phyloP scores from a whole-genome alignment of 2,888 invertebrate species.

The Andrena bucephala region DNA sequence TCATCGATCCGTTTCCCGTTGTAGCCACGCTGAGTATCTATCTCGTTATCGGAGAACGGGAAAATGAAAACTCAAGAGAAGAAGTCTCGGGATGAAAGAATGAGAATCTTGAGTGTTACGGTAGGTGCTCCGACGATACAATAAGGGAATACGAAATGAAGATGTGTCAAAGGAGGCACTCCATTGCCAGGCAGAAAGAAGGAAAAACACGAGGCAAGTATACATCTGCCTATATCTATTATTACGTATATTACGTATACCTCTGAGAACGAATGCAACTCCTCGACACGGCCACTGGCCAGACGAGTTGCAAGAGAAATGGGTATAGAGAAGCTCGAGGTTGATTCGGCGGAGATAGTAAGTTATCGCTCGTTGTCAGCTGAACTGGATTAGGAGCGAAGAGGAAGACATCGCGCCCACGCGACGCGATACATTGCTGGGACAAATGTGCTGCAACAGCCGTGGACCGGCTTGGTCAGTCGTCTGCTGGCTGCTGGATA shows the following conservation, averaged over 20 bases:
- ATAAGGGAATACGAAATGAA: constrained; percentile 60
- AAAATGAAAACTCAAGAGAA: constrained; percentile 21
- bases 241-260: constrained; percentile 12
- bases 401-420: not conserved
- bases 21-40: not conserved
- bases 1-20: not conserved
- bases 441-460: not conserved
- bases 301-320: constrained; percentile 23
- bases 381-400: constrained; percentile 1
- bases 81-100: constrained; percentile 1
- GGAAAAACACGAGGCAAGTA: constrained; percentile 42
- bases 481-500: too few relatives aligned
- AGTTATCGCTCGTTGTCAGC: constrained; percentile 35
- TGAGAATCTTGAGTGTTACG: constrained; percentile 25
- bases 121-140: constrained; percentile 28
- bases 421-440: not conserved
- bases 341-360: constrained; percentile 34
- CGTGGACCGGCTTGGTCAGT: too few relatives aligned
- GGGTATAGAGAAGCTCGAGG: constrained; percentile 27
- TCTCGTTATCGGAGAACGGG: constrained; percentile 22
- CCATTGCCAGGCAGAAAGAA: constrained; percentile 34
- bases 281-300: constrained; percentile 53
- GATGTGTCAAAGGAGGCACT: constrained; percentile 54
- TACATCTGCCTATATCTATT: too few relatives aligned
- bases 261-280: constrained; percentile 39